These are phyloP conservation scores for Dasypus novemcinctus DNA, from an alignment of 2,113 vertebrate species.

Conservation along the genomic window DNA sequence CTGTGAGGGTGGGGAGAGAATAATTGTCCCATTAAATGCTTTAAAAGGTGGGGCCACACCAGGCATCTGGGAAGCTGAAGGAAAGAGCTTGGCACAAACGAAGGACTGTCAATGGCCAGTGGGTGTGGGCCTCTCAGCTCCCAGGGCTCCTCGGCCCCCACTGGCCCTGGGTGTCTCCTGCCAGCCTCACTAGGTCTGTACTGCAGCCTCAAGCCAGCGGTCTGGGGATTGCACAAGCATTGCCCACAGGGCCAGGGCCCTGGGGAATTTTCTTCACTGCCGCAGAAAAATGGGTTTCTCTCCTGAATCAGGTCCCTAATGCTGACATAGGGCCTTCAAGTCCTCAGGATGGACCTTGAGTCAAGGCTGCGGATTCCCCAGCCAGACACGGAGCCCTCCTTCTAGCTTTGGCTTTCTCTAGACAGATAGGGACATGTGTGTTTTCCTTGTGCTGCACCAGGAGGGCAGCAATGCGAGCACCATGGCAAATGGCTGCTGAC, in stretches of 20 bases:
- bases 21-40: background rate
- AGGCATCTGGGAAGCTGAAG: background rate
- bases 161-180: background rate
- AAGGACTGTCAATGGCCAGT: background rate
- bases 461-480: no score
- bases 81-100: no score
- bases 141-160: no score
- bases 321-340: rapidly evolving
- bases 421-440: no score
- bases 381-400: background rate
- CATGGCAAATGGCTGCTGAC: background rate
- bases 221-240: background rate
- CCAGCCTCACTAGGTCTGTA: background rate
- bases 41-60: background rate
- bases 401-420: no score
- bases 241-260: no score
- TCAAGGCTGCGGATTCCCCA: background rate
- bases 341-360: background rate
- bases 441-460: background rate
- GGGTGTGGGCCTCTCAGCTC: no score
- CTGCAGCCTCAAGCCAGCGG: background rate
- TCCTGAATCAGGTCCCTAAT: rapidly evolving
- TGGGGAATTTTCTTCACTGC: background rate
- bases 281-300: background rate
- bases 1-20: no score